phyloP scores from a whole-genome alignment of 2,797 vertebrate species.

The Sebastes steindachneri region DNA sequence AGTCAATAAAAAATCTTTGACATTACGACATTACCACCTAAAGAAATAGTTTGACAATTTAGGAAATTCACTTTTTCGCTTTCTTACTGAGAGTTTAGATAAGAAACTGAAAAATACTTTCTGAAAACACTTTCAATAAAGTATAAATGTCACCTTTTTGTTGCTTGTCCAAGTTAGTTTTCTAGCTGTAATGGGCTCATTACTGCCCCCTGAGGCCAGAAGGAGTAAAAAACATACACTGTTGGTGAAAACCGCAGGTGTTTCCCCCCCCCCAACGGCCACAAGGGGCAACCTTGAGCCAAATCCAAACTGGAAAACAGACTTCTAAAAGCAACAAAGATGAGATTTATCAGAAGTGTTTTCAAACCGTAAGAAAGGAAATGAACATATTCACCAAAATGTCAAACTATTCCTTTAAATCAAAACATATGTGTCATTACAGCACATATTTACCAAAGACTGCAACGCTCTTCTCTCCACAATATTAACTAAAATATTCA shows the following conservation, averaged over 20 bases:
- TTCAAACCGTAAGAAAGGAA: background rate
- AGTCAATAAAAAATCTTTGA: background rate
- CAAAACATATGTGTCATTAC: background rate
- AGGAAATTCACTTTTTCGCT: background rate
- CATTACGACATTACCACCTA: background rate
- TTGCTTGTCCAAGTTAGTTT: background rate
- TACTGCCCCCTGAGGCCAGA: background rate
- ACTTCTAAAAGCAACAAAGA: background rate
- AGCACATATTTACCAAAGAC: slow-evolving; percentile 18
- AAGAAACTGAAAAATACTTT: background rate
- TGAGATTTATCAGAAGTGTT: background rate
- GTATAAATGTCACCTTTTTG: background rate
- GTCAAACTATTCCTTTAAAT: background rate
- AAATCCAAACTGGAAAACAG: background rate
- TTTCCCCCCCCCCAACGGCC: background rate
- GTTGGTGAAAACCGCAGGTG: background rate
- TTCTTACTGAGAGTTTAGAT: background rate
- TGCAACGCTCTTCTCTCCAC: slow-evolving; percentile 25
- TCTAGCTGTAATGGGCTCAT: background rate
- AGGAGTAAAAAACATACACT: background rate
- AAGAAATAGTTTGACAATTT: slow-evolving; percentile 7
- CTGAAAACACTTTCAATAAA: background rate
- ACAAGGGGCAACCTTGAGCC: background rate
- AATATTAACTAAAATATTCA: slow-evolving; percentile 26
- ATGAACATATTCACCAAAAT: background rate